Evolutionary conservation across 1,140 invertebrate species (phyloP), one percentile per base, ranked within the genome.

Genomic region (Drosophila tani): DNA sequence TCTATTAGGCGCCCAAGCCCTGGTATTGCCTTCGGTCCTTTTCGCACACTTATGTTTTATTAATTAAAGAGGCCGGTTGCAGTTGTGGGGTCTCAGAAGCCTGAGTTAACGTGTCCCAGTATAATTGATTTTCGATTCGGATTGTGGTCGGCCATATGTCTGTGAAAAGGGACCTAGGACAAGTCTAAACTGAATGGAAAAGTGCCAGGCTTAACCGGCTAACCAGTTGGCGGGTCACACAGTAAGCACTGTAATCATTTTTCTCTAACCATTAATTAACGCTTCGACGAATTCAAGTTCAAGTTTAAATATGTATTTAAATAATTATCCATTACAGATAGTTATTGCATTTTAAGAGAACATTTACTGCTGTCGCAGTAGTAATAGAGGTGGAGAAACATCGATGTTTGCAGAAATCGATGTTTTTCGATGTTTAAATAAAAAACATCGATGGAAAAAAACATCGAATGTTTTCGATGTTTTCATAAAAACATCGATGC

Each of bases 51-150:
- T 35, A 49, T 19, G 14, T 35, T 35, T 19, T 60, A 49, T 60
- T 60, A 49, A 60, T 60, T 60, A 29, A 47, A 7, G 27, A 57
- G 19, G 27, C 12, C 58, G 19, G 1, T 49, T 49, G 58, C 41
- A 49, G 41, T 60, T 60, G 43, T 60, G 43, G 14, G 58, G 58
- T 9, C n/a, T 60, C 58, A 21, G 58, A 47, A 49, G 43, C 24
- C 41, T 7, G 19, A 55, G 24, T 21, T 46, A 11, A 21, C n/a
- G 27, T 29, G 41, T 27, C 24, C 57, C 17, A 29, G 7, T 19
- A 8, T 46, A 59, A 59, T 46, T 4, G 14, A 47, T 19, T 60
- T 29, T 9, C 12, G 24, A 59, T 59, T 45, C 21, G 40, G 11
- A 14, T 24, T 47, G 11, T 21, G 19, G 14, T 27, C 8, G 24